Conservation (phyloP, 2,797 vertebrate species). For the Pangasius krempfi region DNA sequence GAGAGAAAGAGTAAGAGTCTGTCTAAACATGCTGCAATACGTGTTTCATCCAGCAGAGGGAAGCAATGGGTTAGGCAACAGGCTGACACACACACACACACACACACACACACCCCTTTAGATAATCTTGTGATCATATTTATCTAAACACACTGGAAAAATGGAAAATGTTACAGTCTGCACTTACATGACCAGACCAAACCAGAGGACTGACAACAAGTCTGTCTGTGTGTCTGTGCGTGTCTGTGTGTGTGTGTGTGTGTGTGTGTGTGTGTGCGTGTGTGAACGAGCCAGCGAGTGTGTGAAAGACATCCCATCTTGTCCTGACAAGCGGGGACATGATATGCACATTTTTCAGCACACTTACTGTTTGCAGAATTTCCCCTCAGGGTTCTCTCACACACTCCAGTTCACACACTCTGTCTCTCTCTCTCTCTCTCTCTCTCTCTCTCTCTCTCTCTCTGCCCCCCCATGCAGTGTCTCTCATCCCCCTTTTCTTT, state of each 20-base stretch:
- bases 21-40: conserved; percentile 62
- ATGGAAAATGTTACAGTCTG: neutral
- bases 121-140: too few species aligned
- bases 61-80: conserved; percentile 59
- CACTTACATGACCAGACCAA: neutral
- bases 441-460: neutral
- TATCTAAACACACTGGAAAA: neutral
- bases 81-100: neutral
- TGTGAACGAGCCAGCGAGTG: neutral
- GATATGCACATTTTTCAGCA: conserved; percentile 74
- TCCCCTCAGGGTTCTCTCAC: conserved; percentile 42
- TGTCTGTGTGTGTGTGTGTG: neutral
- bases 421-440: neutral
- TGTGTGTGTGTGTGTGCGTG: conserved; percentile 27
- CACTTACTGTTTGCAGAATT: conserved; percentile 58
- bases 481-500: neutral
- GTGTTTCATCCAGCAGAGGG: conserved; percentile 74
- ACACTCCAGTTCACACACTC: conserved; percentile 26
- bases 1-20: too few species aligned
- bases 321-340: conserved; percentile 71
- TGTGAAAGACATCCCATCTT: conserved; percentile 57
- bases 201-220: neutral
- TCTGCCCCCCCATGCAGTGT: neutral
- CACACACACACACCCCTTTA: neutral
- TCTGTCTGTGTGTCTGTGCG: too few species aligned